Evolutionary conservation across 2,797 vertebrate species (phyloP), one percentile per base, ranked within the genome.

Genomic region (Chaetodon trifasciatus): DNA sequence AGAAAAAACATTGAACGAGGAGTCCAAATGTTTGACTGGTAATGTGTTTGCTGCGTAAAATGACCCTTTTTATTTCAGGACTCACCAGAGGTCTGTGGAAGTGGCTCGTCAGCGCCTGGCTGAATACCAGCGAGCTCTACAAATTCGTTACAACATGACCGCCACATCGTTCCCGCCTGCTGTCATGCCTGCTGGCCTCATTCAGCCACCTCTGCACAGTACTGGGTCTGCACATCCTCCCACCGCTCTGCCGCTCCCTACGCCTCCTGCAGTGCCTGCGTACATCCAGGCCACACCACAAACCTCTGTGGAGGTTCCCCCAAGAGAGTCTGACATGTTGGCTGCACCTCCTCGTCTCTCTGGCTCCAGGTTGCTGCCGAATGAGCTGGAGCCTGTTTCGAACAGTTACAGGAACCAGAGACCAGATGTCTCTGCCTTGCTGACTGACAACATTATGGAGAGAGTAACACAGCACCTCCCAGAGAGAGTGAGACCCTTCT

Each of bases 71-170:
- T 72, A 2, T 76, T 83, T 70, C 67, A 99, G 98, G 79, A 61
- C 95, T 70, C 97, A 98, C 83, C 94, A 93, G 86, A 94, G 91
- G n/a, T 95, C 95, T 0, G 74, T 96, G 75, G 95, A 96, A 74
- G 96, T 95, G 77, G 97, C 96, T 77, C 94, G 94, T 12, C 95
- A 89, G 56, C 93, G 46, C 19, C 93, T 99, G 42, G 93, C 96
- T 21, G 96, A 98, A 35, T 98, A 98, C 92, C 97, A 98, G 90
- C 84, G 85, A 40, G 86, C 95, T 21, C 77, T 99, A 66, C 95
- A 89, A 70, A 87, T 93, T 42, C 96, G 93, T 56, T 91, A 95
- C 75, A 89, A 81, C 42, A 61, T 82, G 23, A 67, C 74, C 6
- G 3, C 78, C 46, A 10, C 57, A 1, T 47, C 68, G 0, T 4